Evolutionary conservation across 2,113 vertebrate genomes (phyloP).

Genomic region (Chamaetylas fuelleborni): DNA sequence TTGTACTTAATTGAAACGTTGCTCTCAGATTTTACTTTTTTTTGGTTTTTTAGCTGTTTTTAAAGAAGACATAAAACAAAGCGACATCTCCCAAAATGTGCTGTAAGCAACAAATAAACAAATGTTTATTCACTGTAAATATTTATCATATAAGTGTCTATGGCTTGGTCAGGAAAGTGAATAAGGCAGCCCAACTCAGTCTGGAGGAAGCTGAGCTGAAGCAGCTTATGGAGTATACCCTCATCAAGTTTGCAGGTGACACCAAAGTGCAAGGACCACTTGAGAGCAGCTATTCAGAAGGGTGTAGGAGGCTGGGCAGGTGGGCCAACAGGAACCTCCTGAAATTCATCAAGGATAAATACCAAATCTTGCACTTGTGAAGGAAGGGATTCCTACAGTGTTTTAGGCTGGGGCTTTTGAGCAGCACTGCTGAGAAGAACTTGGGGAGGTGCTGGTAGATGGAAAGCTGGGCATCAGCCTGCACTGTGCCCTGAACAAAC

Average conservation of each 20-base stretch:
- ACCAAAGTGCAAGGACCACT: background rate
- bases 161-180: background rate
- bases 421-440: background rate
- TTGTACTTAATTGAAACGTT: constrained; percentile 1
- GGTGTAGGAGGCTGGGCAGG: background rate
- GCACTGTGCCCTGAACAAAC: background rate
- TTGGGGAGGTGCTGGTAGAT: background rate
- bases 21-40: background rate
- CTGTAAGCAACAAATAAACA: background rate
- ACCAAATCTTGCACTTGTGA: background rate
- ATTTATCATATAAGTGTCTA: background rate
- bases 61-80: background rate
- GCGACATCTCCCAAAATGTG: background rate
- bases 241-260: background rate
- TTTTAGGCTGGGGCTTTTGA: background rate
- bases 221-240: background rate
- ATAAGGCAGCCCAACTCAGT: background rate
- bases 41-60: background rate
- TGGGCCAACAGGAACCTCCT: background rate
- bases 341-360: background rate
- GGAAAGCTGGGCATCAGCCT: background rate
- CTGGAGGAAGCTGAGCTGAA: background rate
- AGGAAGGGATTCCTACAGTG: background rate
- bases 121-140: background rate
- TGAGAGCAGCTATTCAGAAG: background rate